phyloP scores from a whole-genome alignment of 1,140 invertebrate genomes.

The Pseudomyrmex flavicornis region DNA sequence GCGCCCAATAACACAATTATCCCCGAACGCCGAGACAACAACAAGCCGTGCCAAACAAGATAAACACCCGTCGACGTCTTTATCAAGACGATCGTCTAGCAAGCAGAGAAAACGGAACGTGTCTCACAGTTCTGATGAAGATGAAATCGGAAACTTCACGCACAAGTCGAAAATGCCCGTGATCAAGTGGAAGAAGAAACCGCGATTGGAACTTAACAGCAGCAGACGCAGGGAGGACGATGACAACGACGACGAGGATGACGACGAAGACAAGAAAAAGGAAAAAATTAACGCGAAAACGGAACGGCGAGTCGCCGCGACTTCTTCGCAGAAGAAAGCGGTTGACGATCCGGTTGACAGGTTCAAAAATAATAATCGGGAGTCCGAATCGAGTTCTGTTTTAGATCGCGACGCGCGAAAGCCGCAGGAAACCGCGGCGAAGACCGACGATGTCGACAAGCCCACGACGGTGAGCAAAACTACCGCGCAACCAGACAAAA shows the following conservation, averaged over 20 bases:
- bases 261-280: not conserved
- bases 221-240: not conserved
- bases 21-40: not conserved
- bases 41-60: not conserved
- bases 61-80: not conserved
- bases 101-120: not conserved
- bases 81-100: not conserved
- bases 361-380: too few species aligned
- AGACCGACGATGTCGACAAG: not conserved
- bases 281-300: too few species aligned
- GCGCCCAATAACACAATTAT: too few species aligned
- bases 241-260: not conserved
- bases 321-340: not conserved
- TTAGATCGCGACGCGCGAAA: not conserved
- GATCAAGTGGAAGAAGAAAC: constrained; percentile 41
- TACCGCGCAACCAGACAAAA: not conserved
- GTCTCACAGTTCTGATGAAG: constrained; percentile 24
- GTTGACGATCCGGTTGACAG: not conserved
- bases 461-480: not conserved
- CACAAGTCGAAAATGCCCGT: constrained; percentile 5
- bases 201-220: not conserved
- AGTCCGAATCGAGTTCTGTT: not conserved
- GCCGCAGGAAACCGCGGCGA: not conserved
- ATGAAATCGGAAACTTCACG: not conserved
- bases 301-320: not conserved